These are phyloP conservation scores for Embidobia sp. DNA, from an alignment of 2,888 invertebrate genomes.

Conservation along the genomic window DNA sequence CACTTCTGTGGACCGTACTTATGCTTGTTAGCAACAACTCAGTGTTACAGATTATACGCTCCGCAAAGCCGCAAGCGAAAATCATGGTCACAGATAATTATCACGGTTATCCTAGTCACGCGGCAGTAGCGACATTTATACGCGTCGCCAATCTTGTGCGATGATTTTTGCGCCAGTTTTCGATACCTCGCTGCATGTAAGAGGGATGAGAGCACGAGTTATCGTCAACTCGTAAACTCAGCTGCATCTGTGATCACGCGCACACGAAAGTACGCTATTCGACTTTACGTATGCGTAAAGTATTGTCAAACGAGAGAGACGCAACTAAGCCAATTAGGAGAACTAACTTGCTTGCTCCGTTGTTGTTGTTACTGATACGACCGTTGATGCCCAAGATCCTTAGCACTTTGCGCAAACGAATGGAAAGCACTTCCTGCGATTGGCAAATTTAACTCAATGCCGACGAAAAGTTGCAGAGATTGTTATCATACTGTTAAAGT, in stretches of 20 bases:
- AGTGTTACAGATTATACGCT: slow-evolving; percentile 47
- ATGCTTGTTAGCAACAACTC: slow-evolving; percentile 47
- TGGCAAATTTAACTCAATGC: background rate
- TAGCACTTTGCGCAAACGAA: too few relatives aligned
- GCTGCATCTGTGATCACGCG: too few relatives aligned
- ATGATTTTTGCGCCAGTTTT: background rate
- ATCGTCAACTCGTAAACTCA: too few relatives aligned
- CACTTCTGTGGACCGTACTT: slow-evolving; percentile 38
- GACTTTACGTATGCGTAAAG: background rate
- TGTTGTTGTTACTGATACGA: background rate
- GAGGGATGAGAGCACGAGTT: too few relatives aligned
- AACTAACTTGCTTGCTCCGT: background rate
- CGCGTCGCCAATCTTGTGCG: too few relatives aligned
- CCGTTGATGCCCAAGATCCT: background rate
- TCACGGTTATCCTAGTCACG: too few relatives aligned
- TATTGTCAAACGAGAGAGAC: background rate
- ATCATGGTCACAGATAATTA: too few relatives aligned
- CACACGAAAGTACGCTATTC: slow-evolving; percentile 5
- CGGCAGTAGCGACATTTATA: too few relatives aligned
- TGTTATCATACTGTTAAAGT: too few relatives aligned
- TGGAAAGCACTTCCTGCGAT: too few relatives aligned
- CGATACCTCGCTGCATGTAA: too few relatives aligned
- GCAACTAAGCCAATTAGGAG: background rate
- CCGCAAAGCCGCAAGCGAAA: slow-evolving; percentile 28
- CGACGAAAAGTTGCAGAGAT: too few relatives aligned